Base-by-base conservation (phyloP, 2,113 vertebrate species). In the Pteronura brasiliensis region DNA sequence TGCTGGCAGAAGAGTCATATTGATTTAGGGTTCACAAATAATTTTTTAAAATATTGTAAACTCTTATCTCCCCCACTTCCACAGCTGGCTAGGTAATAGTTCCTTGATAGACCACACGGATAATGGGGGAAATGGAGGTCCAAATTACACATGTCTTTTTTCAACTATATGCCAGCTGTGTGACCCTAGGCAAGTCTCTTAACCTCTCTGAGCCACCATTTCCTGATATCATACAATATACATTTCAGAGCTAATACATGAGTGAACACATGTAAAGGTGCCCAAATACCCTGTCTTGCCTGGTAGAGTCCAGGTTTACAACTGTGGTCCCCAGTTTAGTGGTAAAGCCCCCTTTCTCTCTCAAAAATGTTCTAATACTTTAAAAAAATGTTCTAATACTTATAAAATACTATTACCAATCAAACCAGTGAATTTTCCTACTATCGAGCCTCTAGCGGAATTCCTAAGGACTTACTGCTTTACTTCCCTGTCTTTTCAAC, bases 31-130 rank as follows among this genome's bases (percentile, higher is more conserved):
- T 14, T 74, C 44, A 59, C 29, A 85, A 61, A 77, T 82, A 29
- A 96, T 91, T 96, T 94, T 82, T 52, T 29, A n/a, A 96, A 95
- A 55, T 81, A 92, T 71, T 82, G 77, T 76, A n/a, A 74, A 81
- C 31, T 77, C 67, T 72, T 42, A 44, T 49, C 11, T 21, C 20
- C 25, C 36, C 23, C 4, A 69, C 17, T 20, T 69, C 67, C 71
- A 65, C 9, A 94, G 18, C 67, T 7, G 76, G 12, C 13, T 89
- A 92, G 44, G 29, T 82, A 85, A 76, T 55, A 90, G 20, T 31
- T 94, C 69, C 39, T 86, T 74, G 39, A 87, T 12, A 23, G n/a
- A 9, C 13, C 89, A 3, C 31, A 80, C 84, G 21, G 12, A 44
- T 83, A 96, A 89, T 55, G 61, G 10, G 31, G 69, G 49, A 88